Evolutionary conservation across 1,140 invertebrate species (phyloP).

Genomic region (Notospermus geniculatus): DNA sequence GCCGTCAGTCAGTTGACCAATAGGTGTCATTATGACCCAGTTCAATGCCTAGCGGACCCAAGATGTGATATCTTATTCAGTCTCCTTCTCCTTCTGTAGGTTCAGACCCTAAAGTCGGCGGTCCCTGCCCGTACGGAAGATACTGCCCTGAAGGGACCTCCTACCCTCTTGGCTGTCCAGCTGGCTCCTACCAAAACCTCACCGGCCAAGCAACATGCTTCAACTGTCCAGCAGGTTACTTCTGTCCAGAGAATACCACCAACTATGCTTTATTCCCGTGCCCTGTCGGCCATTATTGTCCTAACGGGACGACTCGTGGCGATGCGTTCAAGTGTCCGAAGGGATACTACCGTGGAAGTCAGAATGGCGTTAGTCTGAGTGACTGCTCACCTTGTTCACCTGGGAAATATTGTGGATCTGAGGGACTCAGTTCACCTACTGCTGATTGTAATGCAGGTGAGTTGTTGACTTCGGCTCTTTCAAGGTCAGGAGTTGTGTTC

Average conservation of each 20-base stretch:
- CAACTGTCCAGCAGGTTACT: slow-evolving; percentile 41
- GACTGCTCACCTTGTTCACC: slow-evolving; percentile 47
- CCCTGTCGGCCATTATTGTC: slow-evolving; percentile 46
- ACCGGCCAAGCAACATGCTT: slow-evolving; percentile 40
- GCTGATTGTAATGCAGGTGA: slow-evolving; percentile 43
- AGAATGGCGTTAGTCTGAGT: slow-evolving; percentile 25
- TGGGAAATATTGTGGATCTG: slow-evolving; percentile 39
- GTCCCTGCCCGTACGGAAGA: slow-evolving; percentile 45
- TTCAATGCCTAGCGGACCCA: background rate
- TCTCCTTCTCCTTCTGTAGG: slow-evolving; percentile 25
- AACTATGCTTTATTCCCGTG: slow-evolving; percentile 41
- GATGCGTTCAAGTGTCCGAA: slow-evolving; percentile 44
- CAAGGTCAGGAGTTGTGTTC: too few species aligned
- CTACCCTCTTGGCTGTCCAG: slow-evolving; percentile 38
- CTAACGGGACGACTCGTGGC: slow-evolving; percentile 34
- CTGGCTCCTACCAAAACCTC: slow-evolving; percentile 49
- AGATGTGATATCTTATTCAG: background rate
- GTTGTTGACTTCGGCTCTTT: background rate
- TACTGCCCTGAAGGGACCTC: slow-evolving; percentile 49
- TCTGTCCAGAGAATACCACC: slow-evolving; percentile 47
- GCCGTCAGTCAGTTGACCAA: too few species aligned
- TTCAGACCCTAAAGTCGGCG: slow-evolving; percentile 35
- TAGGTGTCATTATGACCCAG: too few species aligned
- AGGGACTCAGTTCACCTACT: slow-evolving; percentile 32
- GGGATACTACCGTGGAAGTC: slow-evolving; percentile 37